A percentile compares a stretch with the other conserved stretches of the same genome.
phyloP scores from a whole-genome alignment of 2,797 vertebrate genomes.

The Pangasius larnaudii region DNA sequence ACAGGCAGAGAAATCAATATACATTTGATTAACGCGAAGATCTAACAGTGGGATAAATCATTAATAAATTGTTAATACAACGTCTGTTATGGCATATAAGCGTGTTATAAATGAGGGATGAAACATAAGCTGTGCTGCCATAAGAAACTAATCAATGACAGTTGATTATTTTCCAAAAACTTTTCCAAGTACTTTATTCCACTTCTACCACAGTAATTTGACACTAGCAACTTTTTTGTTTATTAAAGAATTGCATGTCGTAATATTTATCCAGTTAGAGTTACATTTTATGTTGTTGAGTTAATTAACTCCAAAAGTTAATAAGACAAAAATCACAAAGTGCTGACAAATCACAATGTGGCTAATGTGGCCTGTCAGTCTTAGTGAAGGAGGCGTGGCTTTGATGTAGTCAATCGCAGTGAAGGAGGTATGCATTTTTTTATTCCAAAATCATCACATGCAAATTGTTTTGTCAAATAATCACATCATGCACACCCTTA shows the following conservation, averaged over 20 bases:
- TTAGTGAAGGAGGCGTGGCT: not conserved
- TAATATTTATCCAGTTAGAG: not conserved
- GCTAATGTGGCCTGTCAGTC: not conserved
- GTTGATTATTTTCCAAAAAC: not conserved
- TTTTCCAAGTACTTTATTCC: not conserved
- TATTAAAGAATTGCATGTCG: not conserved
- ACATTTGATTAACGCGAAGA: slow-evolving; percentile 38
- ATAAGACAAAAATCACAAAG: not conserved
- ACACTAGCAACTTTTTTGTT: not conserved
- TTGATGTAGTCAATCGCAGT: not conserved
- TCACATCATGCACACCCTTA: not conserved
- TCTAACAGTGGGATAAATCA: not conserved
- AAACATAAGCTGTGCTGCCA: not conserved
- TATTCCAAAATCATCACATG: too few species aligned
- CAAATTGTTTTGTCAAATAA: not conserved
- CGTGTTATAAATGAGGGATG: not conserved
- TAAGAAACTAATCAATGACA: not conserved
- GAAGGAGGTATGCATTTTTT: not conserved
- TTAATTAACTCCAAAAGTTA: not conserved
- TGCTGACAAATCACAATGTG: not conserved
- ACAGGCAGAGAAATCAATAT: slow-evolving; percentile 8
- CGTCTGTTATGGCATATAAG: not conserved
- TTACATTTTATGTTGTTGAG: not conserved
- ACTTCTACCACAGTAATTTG: not conserved
- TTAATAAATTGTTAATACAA: not conserved